A percentile compares a stretch with the other conserved stretches of the same genome.
Evolutionary conservation across 1,140 invertebrate species (phyloP).

Genomic region (Aplysia californica): DNA sequence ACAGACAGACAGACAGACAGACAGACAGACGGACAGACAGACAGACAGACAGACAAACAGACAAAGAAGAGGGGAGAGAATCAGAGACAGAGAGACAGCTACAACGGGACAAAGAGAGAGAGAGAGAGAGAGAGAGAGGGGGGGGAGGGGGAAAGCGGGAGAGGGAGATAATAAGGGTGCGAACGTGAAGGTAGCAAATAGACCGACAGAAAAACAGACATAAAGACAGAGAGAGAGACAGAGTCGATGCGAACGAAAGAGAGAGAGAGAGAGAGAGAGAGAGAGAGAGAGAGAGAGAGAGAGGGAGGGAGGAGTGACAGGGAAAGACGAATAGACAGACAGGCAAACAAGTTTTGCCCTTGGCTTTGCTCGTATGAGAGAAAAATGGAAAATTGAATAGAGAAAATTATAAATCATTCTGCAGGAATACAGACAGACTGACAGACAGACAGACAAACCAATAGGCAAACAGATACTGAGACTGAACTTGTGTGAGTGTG

Average conservation of each 20-base stretch:
- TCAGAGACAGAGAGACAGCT: not conserved
- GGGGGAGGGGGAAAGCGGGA: not conserved
- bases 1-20: too few species aligned
- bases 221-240: conserved; percentile 6
- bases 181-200: not conserved
- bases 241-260: not conserved
- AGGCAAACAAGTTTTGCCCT: too few species aligned
- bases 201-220: conserved; percentile 7
- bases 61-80: too few species aligned
- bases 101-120: not conserved
- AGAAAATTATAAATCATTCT: too few species aligned
- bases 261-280: conserved; percentile 3
- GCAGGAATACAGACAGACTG: not conserved
- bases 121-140: not conserved
- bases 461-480: not conserved
- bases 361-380: too few species aligned
- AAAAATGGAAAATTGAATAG: too few species aligned
- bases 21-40: too few species aligned
- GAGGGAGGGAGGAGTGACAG: not conserved
- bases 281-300: conserved; percentile 17
- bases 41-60: too few species aligned
- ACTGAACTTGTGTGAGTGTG: not conserved
- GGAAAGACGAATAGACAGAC: not conserved
- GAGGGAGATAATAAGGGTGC: not conserved
- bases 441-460: not conserved